Evolutionary conservation across 2,113 vertebrate genomes (phyloP).

Genomic region (Spheniscus mendiculus): DNA sequence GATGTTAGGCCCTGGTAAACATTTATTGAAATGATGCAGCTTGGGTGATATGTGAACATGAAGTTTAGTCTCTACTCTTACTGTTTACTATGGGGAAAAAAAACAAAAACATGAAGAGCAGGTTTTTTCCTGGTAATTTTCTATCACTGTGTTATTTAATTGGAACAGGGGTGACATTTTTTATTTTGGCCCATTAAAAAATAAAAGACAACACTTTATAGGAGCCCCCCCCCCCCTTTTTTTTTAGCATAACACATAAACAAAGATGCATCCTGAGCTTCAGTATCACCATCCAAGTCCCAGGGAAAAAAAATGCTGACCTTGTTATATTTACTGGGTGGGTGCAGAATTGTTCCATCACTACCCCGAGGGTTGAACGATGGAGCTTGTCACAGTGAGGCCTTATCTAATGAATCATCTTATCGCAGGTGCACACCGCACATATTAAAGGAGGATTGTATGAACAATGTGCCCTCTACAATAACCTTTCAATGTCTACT

Average conservation of each 20-base stretch:
- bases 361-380: conserved; percentile 96
- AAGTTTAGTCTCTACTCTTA: neutral
- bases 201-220: neutral
- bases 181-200: neutral
- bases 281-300: conserved; percentile 44
- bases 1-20: neutral
- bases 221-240: neutral
- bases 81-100: neutral
- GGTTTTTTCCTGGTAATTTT: neutral
- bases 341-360: conserved; percentile 96
- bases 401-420: conserved; percentile 99
- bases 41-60: neutral
- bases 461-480: conserved; percentile 89
- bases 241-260: conserved; percentile 65
- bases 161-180: neutral
- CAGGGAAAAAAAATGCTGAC: conserved; percentile 89
- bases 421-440: conserved; percentile 94
- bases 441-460: conserved; percentile 93
- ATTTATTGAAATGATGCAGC: neutral
- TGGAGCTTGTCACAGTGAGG: conserved; percentile 94
- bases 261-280: conserved; percentile 73
- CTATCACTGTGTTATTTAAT: neutral
- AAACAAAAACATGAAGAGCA: neutral
- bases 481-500: conserved; percentile 88
- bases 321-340: conserved; percentile 96